These are phyloP conservation scores for Phrynocephalus vlangalii DNA, from an alignment of 2,797 vertebrate genomes.

Conservation along the genomic window DNA sequence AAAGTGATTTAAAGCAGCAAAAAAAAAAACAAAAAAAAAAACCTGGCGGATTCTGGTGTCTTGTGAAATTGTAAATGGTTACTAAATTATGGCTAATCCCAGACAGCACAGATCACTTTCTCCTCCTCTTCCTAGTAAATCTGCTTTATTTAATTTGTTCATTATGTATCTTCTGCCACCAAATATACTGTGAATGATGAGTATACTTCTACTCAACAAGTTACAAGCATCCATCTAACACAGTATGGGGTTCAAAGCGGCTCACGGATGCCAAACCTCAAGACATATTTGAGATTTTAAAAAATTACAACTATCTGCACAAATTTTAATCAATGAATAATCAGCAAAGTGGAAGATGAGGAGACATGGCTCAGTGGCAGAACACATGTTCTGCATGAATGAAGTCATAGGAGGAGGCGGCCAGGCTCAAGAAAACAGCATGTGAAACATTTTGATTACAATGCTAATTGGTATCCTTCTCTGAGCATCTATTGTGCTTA, in stretches of 20 bases:
- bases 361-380: background rate
- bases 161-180: constrained; percentile 44
- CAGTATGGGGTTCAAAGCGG: constrained; percentile 35
- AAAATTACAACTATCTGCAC: background rate
- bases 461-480: background rate
- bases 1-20: constrained; percentile 39
- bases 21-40: background rate
- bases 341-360: background rate
- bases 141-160: constrained; percentile 5
- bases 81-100: constrained; percentile 47
- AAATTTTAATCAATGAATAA: constrained; percentile 6
- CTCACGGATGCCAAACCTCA: constrained; percentile 52
- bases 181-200: constrained; percentile 22
- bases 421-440: background rate
- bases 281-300: background rate
- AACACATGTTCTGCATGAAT: background rate
- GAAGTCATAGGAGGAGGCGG: background rate
- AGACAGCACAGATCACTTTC: constrained; percentile 25
- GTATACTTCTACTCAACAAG: background rate
- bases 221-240: constrained; percentile 5
- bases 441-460: background rate
- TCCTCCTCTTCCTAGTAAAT: constrained; percentile 1
- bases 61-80: constrained; percentile 31
- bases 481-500: background rate
- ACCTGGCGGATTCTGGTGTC: constrained; percentile 27